A percentile compares a stretch with the other conserved stretches of the same genome.
These are phyloP conservation scores for Fratercula arctica DNA, from an alignment of 2,797 vertebrate species.

Conservation along the genomic window DNA sequence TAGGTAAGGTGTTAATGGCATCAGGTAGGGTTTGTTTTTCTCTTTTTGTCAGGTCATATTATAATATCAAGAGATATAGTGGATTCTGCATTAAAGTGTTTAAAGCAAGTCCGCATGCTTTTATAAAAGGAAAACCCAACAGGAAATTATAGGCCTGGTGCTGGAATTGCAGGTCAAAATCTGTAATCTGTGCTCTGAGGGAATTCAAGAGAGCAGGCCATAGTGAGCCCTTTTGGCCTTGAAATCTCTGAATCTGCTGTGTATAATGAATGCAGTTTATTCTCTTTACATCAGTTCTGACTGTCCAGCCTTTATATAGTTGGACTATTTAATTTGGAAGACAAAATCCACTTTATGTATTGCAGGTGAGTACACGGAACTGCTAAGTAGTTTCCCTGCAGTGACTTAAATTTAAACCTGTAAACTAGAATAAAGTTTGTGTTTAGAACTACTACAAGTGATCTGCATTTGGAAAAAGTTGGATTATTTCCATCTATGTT, in stretches of 20 bases:
- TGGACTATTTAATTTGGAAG: background rate
- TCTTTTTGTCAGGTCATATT: background rate
- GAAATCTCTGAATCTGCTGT: background rate
- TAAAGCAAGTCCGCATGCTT: background rate
- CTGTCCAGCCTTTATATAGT: background rate
- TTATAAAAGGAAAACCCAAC: background rate
- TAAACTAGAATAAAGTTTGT: background rate
- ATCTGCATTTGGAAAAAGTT: background rate
- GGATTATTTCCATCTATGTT: background rate
- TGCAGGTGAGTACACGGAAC: background rate
- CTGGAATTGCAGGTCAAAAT: slow-evolving; percentile 1
- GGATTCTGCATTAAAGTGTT: background rate
- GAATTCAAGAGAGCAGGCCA: background rate
- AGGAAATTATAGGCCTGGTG: background rate
- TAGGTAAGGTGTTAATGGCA: background rate
- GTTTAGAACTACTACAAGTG: background rate
- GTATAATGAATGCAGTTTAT: background rate
- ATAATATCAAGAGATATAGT: background rate
- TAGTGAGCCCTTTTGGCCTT: background rate
- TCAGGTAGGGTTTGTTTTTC: background rate
- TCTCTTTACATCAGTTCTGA: background rate
- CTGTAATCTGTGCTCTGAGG: background rate
- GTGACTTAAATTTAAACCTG: background rate
- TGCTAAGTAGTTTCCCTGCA: background rate
- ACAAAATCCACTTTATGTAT: background rate